Evolutionary conservation across 2,113 vertebrate genomes (phyloP), one percentile per base, ranked within the genome.

Genomic region (Microcebus tavaratra): DNA sequence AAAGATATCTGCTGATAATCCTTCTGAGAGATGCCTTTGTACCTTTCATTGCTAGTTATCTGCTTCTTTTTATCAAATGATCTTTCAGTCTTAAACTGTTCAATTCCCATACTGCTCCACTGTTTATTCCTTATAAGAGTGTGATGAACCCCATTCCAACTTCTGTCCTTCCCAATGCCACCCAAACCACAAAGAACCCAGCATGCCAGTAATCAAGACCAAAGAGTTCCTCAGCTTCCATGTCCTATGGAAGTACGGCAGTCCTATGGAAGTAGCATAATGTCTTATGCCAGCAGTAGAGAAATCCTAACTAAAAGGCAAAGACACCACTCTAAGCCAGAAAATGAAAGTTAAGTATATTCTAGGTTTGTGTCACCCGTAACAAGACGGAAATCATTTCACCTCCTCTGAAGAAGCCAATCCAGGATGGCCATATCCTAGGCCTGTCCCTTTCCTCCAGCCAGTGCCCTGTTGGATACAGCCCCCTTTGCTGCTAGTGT

Each of bases 401-500:
- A 99, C 99, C 98, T 99, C 99, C 94, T 98, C 39, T 6, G 98
- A 97, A 15, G 98, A 98, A 23, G 97, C 50, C 93, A 98, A 96
- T 92, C 98, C 98, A 86, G 99, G 98, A 97, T 98, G 98, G 89
- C 97, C 98, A 97, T 98, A 94, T 90, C 98, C 97, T 0, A 99
- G 97, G 88, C 98, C 98, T 23, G 97, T 80, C 17, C 98, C 98
- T 78, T 98, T 99, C 95, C 97, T 99, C 99, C 99, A 99, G 78
- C 98, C 98, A 0, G 95, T 34, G 50, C 98, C 96, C 83, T 98
- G 99, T 20, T 98, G 83, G 97, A 93, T 96, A 95, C 95, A 97
- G 96, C 98, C 98, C 95, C 99, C 99, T 98, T 98, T 99, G 98
- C 92, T 98, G 97, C 97, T 98, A 78, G 80, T 98, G 61, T 99